phyloP scores from a whole-genome alignment of 2,797 vertebrate species.

The Apogon hyalosoma region DNA sequence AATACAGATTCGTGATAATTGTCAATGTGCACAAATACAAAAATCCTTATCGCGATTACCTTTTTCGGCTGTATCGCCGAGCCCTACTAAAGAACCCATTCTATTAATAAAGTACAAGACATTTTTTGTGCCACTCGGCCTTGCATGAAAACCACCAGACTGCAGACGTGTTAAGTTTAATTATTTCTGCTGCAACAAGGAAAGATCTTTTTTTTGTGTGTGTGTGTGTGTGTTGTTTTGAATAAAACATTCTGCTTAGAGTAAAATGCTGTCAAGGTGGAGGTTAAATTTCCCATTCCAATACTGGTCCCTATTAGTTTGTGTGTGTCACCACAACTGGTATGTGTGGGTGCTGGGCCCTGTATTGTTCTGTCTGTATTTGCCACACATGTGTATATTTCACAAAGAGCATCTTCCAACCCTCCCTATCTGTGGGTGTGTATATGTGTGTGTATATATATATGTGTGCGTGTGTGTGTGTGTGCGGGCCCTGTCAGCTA shows the following conservation, averaged over 20 bases:
- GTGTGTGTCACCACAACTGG: constrained; percentile 39
- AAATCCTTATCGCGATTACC: too few relatives aligned
- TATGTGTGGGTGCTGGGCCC: constrained; percentile 22
- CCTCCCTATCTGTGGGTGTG: constrained; percentile 44
- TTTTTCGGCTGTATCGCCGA: too few relatives aligned
- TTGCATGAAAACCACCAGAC: neutral
- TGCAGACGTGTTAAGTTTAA: neutral
- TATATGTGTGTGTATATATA: constrained; percentile 16
- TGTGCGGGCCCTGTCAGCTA: constrained; percentile 77
- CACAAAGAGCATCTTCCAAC: constrained; percentile 52
- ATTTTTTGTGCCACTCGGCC: neutral
- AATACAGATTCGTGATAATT: too few relatives aligned
- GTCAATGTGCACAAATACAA: too few relatives aligned
- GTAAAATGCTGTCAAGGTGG: constrained; percentile 28
- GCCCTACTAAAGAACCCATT: neutral
- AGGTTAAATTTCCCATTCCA: constrained; percentile 23
- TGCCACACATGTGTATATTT: constrained; percentile 60
- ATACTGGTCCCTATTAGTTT: constrained; percentile 37
- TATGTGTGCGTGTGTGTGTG: constrained; percentile 37
- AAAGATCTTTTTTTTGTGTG: neutral
- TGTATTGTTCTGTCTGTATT: constrained; percentile 55
- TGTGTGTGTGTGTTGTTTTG: constrained; percentile 4
- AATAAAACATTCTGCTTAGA: constrained; percentile 19
- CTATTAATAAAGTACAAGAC: constrained; percentile 5
- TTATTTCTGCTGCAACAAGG: constrained; percentile 1